Evolutionary conservation across 2,797 vertebrate species (phyloP).

Genomic region (Pelochelys cantorii): DNA sequence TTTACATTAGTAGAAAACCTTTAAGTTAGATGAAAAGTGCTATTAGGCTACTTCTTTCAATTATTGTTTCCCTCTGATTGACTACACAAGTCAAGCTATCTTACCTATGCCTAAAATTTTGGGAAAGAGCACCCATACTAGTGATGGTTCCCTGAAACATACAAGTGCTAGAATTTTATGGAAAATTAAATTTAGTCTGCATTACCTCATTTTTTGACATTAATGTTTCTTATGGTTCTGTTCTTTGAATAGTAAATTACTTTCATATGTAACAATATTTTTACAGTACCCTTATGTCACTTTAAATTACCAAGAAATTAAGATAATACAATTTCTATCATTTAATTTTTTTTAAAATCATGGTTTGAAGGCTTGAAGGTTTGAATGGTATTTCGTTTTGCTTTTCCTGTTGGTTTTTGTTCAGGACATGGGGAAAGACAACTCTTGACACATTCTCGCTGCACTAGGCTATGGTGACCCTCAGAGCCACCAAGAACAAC

Average conservation of each 20-base stretch:
- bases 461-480: background rate
- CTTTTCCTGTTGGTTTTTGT: background rate
- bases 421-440: background rate
- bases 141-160: background rate
- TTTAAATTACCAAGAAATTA: conserved; percentile 31
- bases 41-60: conserved; percentile 4
- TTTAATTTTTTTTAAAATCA: background rate
- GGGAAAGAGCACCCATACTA: conserved; percentile 4
- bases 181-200: conserved; percentile 40
- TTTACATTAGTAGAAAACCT: background rate
- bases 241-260: conserved; percentile 35
- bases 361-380: conserved; percentile 35
- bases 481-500: background rate
- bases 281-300: conserved; percentile 2
- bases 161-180: background rate
- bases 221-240: conserved; percentile 42
- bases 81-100: background rate
- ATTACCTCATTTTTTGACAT: conserved; percentile 41
- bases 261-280: conserved; percentile 28
- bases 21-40: too few species aligned
- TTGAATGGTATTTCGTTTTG: background rate
- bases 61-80: conserved; percentile 21
- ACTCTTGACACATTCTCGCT: background rate
- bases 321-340: background rate
- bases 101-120: conserved; percentile 1